Percentiles rank a stretch among this genome's conserved stretches.
phyloP scores from a whole-genome alignment of 2,113 vertebrate species.

The Phycodurus eques region DNA sequence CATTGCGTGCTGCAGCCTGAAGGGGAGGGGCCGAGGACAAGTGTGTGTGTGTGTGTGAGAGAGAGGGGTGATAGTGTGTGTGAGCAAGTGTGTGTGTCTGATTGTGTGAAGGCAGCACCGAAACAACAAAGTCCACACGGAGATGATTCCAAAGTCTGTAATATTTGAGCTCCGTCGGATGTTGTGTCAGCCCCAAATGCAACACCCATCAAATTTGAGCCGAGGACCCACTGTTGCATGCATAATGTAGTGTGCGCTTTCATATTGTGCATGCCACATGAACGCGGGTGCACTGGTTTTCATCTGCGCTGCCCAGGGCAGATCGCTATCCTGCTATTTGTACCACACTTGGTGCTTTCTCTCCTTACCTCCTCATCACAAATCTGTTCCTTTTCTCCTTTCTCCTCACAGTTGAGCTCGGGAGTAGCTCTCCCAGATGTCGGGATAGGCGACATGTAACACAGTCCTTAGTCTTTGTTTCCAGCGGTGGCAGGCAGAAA shows the following conservation, averaged over 20 bases:
- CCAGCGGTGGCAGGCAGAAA: constrained; percentile 40
- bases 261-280: constrained; percentile 13
- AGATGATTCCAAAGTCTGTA: constrained; percentile 30
- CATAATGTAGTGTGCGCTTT: constrained; percentile 34
- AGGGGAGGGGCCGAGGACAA: constrained; percentile 16
- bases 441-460: constrained; percentile 41
- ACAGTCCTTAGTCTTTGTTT: constrained; percentile 45
- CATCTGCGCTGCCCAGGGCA: constrained; percentile 24
- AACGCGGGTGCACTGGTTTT: constrained; percentile 12
- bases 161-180: constrained; percentile 28
- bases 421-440: constrained; percentile 44
- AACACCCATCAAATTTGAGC: constrained; percentile 35
- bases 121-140: constrained; percentile 34
- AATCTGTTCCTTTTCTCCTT: constrained; percentile 9
- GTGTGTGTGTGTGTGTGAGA: no score
- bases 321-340: constrained; percentile 32
- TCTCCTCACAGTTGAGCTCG: constrained; percentile 16
- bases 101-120: constrained; percentile 17
- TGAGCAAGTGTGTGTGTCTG: constrained; percentile 1
- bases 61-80: no score
- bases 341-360: constrained; percentile 23
- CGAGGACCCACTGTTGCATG: constrained; percentile 25
- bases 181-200: constrained; percentile 24
- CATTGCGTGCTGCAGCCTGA: constrained; percentile 7
- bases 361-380: constrained; percentile 9